Evolutionary conservation across 2,888 invertebrate genomes (phyloP), one percentile per base, ranked within the genome.

Genomic region (Melanostoma mellinum): DNA sequence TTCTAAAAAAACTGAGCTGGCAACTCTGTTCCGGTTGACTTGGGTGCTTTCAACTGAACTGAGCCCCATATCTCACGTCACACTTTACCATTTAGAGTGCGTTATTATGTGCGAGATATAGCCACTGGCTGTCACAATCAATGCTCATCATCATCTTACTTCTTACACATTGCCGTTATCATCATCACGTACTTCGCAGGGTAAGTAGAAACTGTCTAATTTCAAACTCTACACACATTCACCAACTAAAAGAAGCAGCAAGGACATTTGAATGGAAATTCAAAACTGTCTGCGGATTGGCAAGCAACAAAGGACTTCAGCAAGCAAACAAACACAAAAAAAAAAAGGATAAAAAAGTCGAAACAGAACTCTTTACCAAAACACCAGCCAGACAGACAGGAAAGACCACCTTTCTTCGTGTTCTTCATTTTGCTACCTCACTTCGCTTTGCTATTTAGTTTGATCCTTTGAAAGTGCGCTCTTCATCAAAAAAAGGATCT

Each of bases 131-230:
- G 53, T 63, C 53, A 53, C 40, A 32, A 1, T 36, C 36, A 46
- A 44, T 60, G 42, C 55, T 46, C 48, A 35, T 50, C 61, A 44
- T 50, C 63, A 48, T 65, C 36, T 58, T 48, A 30, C 10, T 63
- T 61, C 4, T 40, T 44, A 53, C 10, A 44, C 42, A 42, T 38
- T 58, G 6, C 50, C 42, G 6, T 48, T 71, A 58, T 46, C 75
- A 67, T 65, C 71, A 61, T 71, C 80, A 81, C 80, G 80, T 76
- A 60, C 76, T 81, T 53, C 48, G 20, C 20, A 67, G 72, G 35
- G 72, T 76, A 67, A 72, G 72, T 81, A 72, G 81, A 35, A 76
- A 81, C 81, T 81, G 72, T 76, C 80, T 81, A 81, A 81, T 76
- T 76, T 46, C 61, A 72, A 60, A 72, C 80, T 72, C 63, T 61